Conservation (phyloP, 2,888 invertebrate species). For the Oxyteleia sp. region DNA sequence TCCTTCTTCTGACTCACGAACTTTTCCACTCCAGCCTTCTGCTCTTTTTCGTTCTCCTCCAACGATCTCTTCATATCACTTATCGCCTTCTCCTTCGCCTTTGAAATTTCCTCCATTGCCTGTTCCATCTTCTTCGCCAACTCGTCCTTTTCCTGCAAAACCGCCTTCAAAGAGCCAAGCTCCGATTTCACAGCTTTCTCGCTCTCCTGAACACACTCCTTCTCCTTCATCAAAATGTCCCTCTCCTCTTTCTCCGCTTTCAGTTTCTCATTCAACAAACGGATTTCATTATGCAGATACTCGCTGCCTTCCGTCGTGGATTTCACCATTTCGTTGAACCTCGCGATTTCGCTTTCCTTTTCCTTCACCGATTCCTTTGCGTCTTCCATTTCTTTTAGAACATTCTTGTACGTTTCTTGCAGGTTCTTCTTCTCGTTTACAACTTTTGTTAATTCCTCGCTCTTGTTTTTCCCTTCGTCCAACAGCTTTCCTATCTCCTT, state of each 20-base stretch:
- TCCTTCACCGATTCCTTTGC: constrained; percentile 27
- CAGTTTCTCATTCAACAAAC: constrained; percentile 87
- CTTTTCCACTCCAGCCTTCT: constrained; percentile 66
- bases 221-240: constrained; percentile 88
- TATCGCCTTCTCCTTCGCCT: constrained; percentile 81
- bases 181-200: constrained; percentile 81
- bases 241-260: constrained; percentile 88
- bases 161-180: constrained; percentile 72
- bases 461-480: constrained; percentile 60
- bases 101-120: constrained; percentile 87
- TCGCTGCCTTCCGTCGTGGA: constrained; percentile 86
- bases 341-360: constrained; percentile 69
- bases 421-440: constrained; percentile 58
- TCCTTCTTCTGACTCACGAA: constrained; percentile 63
- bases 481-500: constrained; percentile 64
- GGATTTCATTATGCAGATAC: constrained; percentile 49
- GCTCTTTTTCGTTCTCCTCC: constrained; percentile 74
- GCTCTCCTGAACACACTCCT: constrained; percentile 88
- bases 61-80: constrained; percentile 71
- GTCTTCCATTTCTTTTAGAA: constrained; percentile 33
- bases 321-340: constrained; percentile 86
- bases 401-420: constrained; percentile 60
- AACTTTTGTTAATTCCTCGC: constrained; percentile 54
- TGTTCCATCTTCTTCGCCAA: constrained; percentile 88
- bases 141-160: constrained; percentile 78